A percentile compares a stretch with the other conserved stretches of the same genome.
Evolutionary conservation across 1,140 invertebrate species (phyloP).

Genomic region (Penaeus indicus): DNA sequence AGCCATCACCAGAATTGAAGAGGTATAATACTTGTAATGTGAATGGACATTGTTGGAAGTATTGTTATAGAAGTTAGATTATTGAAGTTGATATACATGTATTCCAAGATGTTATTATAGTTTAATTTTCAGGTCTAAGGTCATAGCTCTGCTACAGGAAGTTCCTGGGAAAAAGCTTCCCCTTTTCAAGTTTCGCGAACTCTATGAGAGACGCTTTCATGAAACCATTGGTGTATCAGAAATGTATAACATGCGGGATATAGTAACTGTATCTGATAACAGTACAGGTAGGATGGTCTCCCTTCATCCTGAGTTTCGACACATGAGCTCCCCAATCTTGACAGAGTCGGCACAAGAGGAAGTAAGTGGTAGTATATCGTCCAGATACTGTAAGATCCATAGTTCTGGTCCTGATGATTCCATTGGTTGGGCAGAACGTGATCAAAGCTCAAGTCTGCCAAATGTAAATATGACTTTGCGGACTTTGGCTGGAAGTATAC

Average conservation of each 20-base stretch:
- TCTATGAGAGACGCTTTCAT: conserved; percentile 86
- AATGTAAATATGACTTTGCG: conserved; percentile 80
- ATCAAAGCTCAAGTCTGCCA: conserved; percentile 78
- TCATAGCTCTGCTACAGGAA: conserved; percentile 75
- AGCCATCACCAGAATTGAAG: conserved; percentile 74
- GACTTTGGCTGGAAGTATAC: conserved; percentile 76
- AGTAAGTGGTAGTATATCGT: conserved; percentile 62
- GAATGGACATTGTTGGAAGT: conserved; percentile 73
- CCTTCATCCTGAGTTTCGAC: conserved; percentile 69
- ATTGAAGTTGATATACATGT: conserved; percentile 21
- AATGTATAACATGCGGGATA: conserved; percentile 72
- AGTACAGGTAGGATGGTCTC: conserved; percentile 78
- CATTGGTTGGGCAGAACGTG: conserved; percentile 83
- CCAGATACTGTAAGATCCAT: conserved; percentile 77
- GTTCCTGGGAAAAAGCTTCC: conserved; percentile 83
- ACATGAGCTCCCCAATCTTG: conserved; percentile 73
- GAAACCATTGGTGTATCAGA: conserved; percentile 84
- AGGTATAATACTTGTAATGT: conserved; percentile 33
- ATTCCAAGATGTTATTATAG: conserved; percentile 68
- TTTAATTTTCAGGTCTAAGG: conserved; percentile 72
- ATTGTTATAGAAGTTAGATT: background rate
- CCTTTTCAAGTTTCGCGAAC: conserved; percentile 87
- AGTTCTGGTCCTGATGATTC: conserved; percentile 68
- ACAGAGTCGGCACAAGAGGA: conserved; percentile 32
- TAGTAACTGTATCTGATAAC: conserved; percentile 65